Evolutionary conservation across 1,140 invertebrate genomes (phyloP).

Genomic region (Holcopasites calliopsidis): DNA sequence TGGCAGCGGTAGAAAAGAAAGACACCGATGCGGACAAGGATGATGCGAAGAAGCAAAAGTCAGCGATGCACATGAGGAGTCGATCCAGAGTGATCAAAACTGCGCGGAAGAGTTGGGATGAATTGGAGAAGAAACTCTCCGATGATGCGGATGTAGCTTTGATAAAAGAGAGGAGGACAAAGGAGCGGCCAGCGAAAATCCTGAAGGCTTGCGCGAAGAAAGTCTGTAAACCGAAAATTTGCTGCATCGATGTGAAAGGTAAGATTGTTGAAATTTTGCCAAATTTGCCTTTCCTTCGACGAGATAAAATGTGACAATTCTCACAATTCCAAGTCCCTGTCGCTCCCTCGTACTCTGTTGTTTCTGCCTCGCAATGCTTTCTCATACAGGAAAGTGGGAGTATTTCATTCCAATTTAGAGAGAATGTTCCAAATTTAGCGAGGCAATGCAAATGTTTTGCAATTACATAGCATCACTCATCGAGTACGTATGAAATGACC

Average conservation of each 20-base stretch:
- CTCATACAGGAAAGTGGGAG: too few relatives aligned
- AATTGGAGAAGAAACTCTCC: not conserved
- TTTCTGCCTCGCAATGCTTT: too few relatives aligned
- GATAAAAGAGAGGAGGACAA: not conserved
- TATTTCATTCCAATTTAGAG: too few relatives aligned
- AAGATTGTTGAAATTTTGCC: not conserved
- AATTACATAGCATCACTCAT: too few relatives aligned
- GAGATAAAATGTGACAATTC: too few relatives aligned
- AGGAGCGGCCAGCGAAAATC: constrained; percentile 14
- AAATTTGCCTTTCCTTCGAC: not conserved
- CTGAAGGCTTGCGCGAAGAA: constrained; percentile 21
- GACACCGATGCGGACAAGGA: constrained; percentile 8
- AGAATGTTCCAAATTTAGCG: too few relatives aligned
- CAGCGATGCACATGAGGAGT: constrained; percentile 1
- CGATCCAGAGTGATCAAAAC: constrained; percentile 3
- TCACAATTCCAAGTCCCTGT: too few relatives aligned
- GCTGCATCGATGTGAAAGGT: constrained; percentile 52
- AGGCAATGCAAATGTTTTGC: too few relatives aligned
- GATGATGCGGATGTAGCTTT: constrained; percentile 5
- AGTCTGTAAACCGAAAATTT: constrained; percentile 56
- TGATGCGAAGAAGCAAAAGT: constrained; percentile 12
- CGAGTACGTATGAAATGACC: too few relatives aligned
- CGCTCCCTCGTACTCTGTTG: too few relatives aligned
- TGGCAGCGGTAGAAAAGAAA: not conserved
- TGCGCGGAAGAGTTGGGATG: not conserved